Percentiles rank a stretch among this genome's conserved stretches.
phyloP scores from a whole-genome alignment of 2,888 invertebrate species.

The Drosophila kokeensis region DNA sequence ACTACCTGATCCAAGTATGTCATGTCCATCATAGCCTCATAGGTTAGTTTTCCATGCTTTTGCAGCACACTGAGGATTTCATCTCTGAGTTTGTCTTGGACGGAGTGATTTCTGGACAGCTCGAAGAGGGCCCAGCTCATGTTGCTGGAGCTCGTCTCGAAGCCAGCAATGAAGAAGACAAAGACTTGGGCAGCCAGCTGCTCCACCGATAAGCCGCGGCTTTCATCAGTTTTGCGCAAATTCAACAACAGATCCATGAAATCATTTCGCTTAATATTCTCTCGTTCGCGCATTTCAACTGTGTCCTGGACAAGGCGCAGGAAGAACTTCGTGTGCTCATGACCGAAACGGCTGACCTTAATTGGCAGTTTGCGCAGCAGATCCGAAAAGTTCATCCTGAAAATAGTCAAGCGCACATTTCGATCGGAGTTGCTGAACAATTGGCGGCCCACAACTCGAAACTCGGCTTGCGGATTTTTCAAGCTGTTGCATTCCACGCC shows the following conservation, averaged over 20 bases:
- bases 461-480: conserved; percentile 82
- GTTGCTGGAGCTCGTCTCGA: conserved; percentile 86
- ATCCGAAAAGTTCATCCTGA: conserved; percentile 45
- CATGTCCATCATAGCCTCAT: conserved; percentile 86
- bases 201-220: conserved; percentile 82
- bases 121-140: conserved; percentile 86
- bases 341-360: not conserved
- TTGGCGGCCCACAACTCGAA: conserved; percentile 69
- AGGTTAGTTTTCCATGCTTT: conserved; percentile 84
- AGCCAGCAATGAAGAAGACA: conserved; percentile 86
- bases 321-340: conserved; percentile 52
- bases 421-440: conserved; percentile 5
- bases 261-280: conserved; percentile 73
- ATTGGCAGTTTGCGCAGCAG: conserved; percentile 17
- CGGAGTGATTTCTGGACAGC: conserved; percentile 85
- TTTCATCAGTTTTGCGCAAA: conserved; percentile 59
- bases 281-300: conserved; percentile 59
- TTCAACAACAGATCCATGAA: conserved; percentile 75
- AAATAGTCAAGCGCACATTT: conserved; percentile 59
- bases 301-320: conserved; percentile 66
- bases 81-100: conserved; percentile 85
- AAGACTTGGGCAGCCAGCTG: conserved; percentile 86
- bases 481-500: conserved; percentile 85
- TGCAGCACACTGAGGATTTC: conserved; percentile 84
- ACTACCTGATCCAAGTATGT: conserved; percentile 86